Evolutionary conservation across 2,113 vertebrate species (phyloP), one percentile per base, ranked within the genome.

Genomic region (Centropristis striata): DNA sequence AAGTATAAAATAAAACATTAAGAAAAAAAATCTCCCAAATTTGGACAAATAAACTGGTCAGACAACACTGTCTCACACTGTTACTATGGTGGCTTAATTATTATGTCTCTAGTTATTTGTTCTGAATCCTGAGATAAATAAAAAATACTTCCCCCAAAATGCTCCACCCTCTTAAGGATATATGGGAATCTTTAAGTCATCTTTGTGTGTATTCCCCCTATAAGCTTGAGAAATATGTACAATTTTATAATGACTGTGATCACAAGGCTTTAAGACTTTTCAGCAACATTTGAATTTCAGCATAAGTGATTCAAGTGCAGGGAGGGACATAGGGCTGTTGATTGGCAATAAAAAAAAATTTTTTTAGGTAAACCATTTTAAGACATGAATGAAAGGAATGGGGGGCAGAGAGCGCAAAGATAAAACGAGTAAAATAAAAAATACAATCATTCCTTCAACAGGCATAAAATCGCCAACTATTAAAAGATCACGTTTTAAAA

Each of bases 241-340:
- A 15, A 8, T 18, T 14, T 11, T 11, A 32, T 23, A 50, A 41
- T 1, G 12, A 44, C 20, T 1, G 3, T 57, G 75, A 69, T 80
- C 23, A 23, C 13, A 54, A 7, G 60, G 54, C 41, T 60, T 37
- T 12, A 78, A 39, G 50, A 63, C 42, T 41, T 27, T 80, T 47
- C 32, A 90, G 58, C 70, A 79, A 73, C 37, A 15, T 36, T 21
- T 49, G 9, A 70, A 18, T 60, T 72, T 71, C 82, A 88, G 83
- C 83, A 88, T 84, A 79, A 81, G 61, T 83, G 83, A 80, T 87
- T 86, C 4, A 85, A 86, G 86, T 82, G 77, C 53, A 75, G 75
- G 2, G 42, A 28, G 3, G 78, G 41, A 70, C 23, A 58, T 5
- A 36, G 16, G 36, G 28, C 11, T 11, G 61, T 14, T 57, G 14